Conservation (phyloP, 1,140 invertebrate genomes). For the Calliopsis andreniformis region DNA sequence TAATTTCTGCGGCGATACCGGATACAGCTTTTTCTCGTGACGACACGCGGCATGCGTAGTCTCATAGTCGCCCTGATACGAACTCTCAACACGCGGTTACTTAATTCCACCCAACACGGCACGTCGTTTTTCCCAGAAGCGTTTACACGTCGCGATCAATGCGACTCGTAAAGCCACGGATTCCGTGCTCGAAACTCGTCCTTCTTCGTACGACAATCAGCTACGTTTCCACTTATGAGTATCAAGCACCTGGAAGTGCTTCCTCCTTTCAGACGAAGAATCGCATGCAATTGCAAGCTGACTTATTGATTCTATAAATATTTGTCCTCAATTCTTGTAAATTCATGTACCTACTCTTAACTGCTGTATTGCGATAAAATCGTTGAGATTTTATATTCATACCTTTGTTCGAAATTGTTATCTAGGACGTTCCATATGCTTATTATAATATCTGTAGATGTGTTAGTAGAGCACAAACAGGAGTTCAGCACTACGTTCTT, state of each 20-base stretch:
- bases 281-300: not conserved
- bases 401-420: too few species aligned
- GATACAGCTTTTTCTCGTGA: slow-evolving; percentile 31
- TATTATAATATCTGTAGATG: too few species aligned
- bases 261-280: slow-evolving; percentile 23
- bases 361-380: too few species aligned
- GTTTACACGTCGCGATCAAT: slow-evolving; percentile 66
- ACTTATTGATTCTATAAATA: too few species aligned
- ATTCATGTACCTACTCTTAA: too few species aligned
- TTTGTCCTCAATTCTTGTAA: too few species aligned
- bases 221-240: slow-evolving; percentile 42
- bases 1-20: slow-evolving; percentile 43
- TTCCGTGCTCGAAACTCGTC: slow-evolving; percentile 55
- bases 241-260: slow-evolving; percentile 7
- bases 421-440: too few species aligned
- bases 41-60: slow-evolving; percentile 42
- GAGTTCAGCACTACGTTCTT: too few species aligned
- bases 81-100: slow-evolving; percentile 55
- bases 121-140: slow-evolving; percentile 63
- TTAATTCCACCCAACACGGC: slow-evolving; percentile 67
- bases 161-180: slow-evolving; percentile 3
- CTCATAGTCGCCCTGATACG: slow-evolving; percentile 47
- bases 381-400: too few species aligned
- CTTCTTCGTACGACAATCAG: slow-evolving; percentile 46
- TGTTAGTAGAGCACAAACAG: too few species aligned